Percentiles rank a stretch among this genome's conserved stretches.
Conservation (phyloP, 2,888 invertebrate species). For the Protodeltote pygarga region DNA sequence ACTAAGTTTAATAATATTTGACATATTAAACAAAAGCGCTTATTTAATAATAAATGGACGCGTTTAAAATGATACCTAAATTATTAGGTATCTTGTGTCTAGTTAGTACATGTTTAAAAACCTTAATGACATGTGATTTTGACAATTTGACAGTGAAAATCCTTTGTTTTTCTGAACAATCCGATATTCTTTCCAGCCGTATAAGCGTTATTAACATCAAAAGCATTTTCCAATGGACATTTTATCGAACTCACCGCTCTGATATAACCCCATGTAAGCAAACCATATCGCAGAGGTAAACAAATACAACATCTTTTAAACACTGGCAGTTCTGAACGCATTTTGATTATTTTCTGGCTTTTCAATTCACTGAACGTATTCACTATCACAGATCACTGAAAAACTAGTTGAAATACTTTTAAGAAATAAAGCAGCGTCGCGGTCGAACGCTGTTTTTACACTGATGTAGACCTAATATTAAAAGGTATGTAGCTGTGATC, state of each 20-base stretch:
- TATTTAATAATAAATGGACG: no score
- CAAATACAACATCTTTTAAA: slow-evolving; percentile 50
- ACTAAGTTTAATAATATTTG: no score
- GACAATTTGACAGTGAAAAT: no score
- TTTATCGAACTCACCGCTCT: slow-evolving; percentile 48
- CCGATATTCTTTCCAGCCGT: no score
- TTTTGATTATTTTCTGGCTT: slow-evolving; percentile 6
- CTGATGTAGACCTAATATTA: slow-evolving; percentile 5
- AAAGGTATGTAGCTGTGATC: not conserved
- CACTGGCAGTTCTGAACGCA: slow-evolving; percentile 45
- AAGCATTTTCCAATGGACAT: no score
- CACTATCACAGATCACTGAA: not conserved
- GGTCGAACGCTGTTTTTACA: not conserved
- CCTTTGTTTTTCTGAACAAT: no score
- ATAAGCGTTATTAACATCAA: not conserved
- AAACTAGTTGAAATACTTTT: not conserved
- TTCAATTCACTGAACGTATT: not conserved
- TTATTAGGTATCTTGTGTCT: no score
- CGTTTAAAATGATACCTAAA: no score
- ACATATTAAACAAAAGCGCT: no score
- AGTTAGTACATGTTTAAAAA: no score
- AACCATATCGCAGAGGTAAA: slow-evolving; percentile 48
- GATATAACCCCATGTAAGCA: slow-evolving; percentile 47
- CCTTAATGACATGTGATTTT: no score
- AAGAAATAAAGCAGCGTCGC: not conserved